A percentile compares a stretch with the other conserved stretches of the same genome.
Conservation (phyloP, 2,797 vertebrate species). For the Microcaecilia unicolor region DNA sequence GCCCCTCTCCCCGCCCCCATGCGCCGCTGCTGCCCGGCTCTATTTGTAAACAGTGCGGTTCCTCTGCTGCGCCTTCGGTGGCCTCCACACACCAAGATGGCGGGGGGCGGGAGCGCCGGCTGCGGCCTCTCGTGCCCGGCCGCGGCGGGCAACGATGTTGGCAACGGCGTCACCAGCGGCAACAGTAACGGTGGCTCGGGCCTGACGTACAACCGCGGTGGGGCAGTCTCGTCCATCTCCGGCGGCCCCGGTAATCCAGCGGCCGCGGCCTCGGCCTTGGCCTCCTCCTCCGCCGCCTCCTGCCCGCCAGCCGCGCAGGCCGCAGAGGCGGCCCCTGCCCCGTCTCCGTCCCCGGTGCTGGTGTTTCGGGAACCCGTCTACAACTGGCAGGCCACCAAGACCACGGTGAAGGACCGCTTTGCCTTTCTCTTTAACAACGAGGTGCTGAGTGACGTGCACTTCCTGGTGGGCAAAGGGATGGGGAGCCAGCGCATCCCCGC, state of each 20-base stretch:
- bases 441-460: slow-evolving; percentile 93
- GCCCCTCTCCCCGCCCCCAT: not conserved
- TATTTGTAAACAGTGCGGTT: slow-evolving; percentile 17
- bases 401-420: slow-evolving; percentile 76
- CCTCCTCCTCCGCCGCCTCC: not conserved
- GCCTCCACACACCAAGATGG: slow-evolving; percentile 46
- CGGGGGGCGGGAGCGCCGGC: slow-evolving; percentile 74
- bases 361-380: slow-evolving; percentile 70
- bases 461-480: slow-evolving; percentile 89
- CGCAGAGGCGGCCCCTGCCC: slow-evolving; percentile 17
- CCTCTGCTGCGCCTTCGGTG: slow-evolving; percentile 29
- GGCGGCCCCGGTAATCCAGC: slow-evolving; percentile 43
- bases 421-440: slow-evolving; percentile 92
- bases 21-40: slow-evolving; percentile 9
- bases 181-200: slow-evolving; percentile 49
- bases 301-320: slow-evolving; percentile 15
- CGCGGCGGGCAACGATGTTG: slow-evolving; percentile 52
- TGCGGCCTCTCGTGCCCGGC: slow-evolving; percentile 63
- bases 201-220: slow-evolving; percentile 58
- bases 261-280: slow-evolving; percentile 44
- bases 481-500: slow-evolving; percentile 88
- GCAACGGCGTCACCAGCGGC: slow-evolving; percentile 50
- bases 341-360: slow-evolving; percentile 57
- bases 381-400: slow-evolving; percentile 79
- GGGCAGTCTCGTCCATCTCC: slow-evolving; percentile 29